Percentiles rank a stretch among this genome's conserved stretches.
Conservation (phyloP, 2,888 invertebrate species). For the Polymixis lichenea region DNA sequence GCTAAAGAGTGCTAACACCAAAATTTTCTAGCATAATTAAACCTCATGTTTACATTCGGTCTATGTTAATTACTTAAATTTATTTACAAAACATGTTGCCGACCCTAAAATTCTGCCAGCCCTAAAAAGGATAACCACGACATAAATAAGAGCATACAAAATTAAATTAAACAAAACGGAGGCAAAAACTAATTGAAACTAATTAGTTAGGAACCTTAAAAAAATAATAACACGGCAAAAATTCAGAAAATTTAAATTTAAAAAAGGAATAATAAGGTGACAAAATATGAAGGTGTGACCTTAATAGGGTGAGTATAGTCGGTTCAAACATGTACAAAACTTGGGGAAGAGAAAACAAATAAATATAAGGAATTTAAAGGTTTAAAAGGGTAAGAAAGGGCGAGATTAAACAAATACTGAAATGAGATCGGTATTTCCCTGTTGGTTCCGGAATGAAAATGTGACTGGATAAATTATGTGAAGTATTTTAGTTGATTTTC, state of each 20-base stretch:
- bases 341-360: slow-evolving; percentile 36
- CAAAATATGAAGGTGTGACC: slow-evolving; percentile 26
- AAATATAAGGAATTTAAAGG: slow-evolving; percentile 32
- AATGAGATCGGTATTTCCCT: slow-evolving; percentile 27
- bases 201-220: slow-evolving; percentile 46
- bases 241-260: slow-evolving; percentile 46
- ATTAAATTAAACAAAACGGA: slow-evolving; percentile 52
- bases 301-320: not conserved
- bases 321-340: not conserved
- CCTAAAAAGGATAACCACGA: slow-evolving; percentile 44
- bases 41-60: slow-evolving; percentile 19
- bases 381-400: slow-evolving; percentile 21
- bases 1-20: slow-evolving; percentile 4
- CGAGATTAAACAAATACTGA: slow-evolving; percentile 48
- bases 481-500: slow-evolving; percentile 9
- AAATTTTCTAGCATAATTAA: slow-evolving; percentile 37
- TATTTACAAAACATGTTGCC: slow-evolving; percentile 42
- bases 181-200: slow-evolving; percentile 55
- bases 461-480: slow-evolving; percentile 17
- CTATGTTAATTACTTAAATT: slow-evolving; percentile 36
- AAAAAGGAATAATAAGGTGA: slow-evolving; percentile 46
- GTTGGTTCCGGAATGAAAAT: slow-evolving; percentile 15
- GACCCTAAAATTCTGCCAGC: slow-evolving; percentile 33
- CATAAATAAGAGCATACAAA: slow-evolving; percentile 48
- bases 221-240: slow-evolving; percentile 31